Evolutionary conservation across 2,888 invertebrate species (phyloP).

Genomic region (Galerucella calmariensis): DNA sequence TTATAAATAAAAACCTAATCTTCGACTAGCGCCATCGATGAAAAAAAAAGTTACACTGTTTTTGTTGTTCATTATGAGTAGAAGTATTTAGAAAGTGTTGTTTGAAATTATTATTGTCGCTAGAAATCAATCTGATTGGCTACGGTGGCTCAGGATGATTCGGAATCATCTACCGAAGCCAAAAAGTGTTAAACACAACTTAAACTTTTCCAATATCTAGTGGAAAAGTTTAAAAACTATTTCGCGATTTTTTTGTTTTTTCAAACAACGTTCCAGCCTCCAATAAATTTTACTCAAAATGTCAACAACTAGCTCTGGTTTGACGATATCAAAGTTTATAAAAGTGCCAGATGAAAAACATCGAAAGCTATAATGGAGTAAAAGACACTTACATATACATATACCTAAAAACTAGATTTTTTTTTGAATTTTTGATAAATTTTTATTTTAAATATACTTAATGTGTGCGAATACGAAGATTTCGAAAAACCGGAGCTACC

Average conservation of each 20-base stretch:
- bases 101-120: constrained; percentile 48
- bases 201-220: background rate
- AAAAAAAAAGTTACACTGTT: background rate
- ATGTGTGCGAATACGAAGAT: constrained; percentile 46
- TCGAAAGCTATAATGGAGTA: constrained; percentile 55
- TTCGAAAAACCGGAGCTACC: constrained; percentile 21
- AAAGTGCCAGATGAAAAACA: constrained; percentile 51
- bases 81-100: constrained; percentile 54
- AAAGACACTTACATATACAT: constrained; percentile 52
- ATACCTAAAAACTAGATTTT: constrained; percentile 36
- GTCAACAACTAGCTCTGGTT: constrained; percentile 34
- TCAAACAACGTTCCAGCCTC: constrained; percentile 63
- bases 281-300: constrained; percentile 51
- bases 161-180: constrained; percentile 60
- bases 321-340: constrained; percentile 46
- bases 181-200: constrained; percentile 49
- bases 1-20: constrained; percentile 38
- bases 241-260: constrained; percentile 40
- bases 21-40: constrained; percentile 28
- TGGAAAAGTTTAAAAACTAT: background rate
- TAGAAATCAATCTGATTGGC: constrained; percentile 51
- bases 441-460: constrained; percentile 39
- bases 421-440: constrained; percentile 49
- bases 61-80: background rate
- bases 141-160: constrained; percentile 63